These are phyloP conservation scores for Hemicentrotus pulcherrimus DNA, from an alignment of 35 echinoderm and acorn worm species.

Conservation along the genomic window DNA sequence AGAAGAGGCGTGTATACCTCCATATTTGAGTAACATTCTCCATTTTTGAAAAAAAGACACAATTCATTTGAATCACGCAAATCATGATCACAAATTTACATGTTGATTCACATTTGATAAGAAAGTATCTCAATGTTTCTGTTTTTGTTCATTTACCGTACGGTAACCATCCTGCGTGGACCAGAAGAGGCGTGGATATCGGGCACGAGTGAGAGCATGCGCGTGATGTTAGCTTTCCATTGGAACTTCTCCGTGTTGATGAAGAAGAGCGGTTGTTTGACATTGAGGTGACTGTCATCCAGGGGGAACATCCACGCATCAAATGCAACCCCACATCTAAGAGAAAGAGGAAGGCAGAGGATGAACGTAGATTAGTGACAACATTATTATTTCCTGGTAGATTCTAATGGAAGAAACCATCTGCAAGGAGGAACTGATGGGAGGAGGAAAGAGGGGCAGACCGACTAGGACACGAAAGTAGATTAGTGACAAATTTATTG, in stretches of 20 bases:
- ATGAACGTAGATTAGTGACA: background rate
- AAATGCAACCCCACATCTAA: slow-evolving; percentile 75
- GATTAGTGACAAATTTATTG: no score
- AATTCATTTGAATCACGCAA: no score
- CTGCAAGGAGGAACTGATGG: no score
- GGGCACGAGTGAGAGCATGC: slow-evolving; percentile 63
- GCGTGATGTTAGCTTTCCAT: slow-evolving; percentile 73
- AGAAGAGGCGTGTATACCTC: no score
- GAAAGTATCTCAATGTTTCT: no score
- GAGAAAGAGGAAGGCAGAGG: background rate
- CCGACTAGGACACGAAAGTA: no score
- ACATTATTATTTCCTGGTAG: background rate
- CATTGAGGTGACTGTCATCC: slow-evolving; percentile 44
- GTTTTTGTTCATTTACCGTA: slow-evolving; percentile 60
- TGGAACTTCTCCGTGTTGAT: slow-evolving; percentile 93
- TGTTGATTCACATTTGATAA: no score
- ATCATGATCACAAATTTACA: no score
- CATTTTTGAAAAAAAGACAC: no score
- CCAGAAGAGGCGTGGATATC: slow-evolving; percentile 62
- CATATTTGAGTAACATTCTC: no score
- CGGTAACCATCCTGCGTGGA: slow-evolving; percentile 79
- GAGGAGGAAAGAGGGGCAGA: no score
- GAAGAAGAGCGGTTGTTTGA: slow-evolving; percentile 79
- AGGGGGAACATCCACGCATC: slow-evolving; percentile 88
- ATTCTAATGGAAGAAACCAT: no score